phyloP scores from a whole-genome alignment of 2,888 invertebrate species.

The Diaphora mendica region DNA sequence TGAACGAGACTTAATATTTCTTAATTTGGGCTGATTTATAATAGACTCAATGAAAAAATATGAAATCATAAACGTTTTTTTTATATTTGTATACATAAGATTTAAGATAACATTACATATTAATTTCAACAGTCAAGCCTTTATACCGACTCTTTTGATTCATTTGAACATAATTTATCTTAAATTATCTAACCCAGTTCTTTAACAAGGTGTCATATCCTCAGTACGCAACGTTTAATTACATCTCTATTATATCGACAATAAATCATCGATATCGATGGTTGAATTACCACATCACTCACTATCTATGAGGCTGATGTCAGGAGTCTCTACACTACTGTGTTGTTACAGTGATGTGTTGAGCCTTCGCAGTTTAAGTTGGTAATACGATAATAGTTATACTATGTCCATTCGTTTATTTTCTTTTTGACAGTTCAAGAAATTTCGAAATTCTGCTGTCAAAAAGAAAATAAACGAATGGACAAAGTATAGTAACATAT shows the following conservation, averaged over 20 bases:
- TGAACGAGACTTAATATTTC: neutral
- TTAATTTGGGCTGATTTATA: neutral
- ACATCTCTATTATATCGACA: constrained; percentile 28
- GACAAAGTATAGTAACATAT: too few relatives aligned
- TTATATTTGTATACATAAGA: neutral
- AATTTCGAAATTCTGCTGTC: too few relatives aligned
- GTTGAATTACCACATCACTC: constrained; percentile 35
- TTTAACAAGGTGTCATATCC: constrained; percentile 36
- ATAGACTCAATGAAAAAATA: neutral
- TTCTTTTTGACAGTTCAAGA: too few relatives aligned
- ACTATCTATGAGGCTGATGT: constrained; percentile 28
- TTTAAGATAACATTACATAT: neutral
- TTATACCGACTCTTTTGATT: neutral
- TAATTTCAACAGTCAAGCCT: neutral
- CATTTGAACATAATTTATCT: constrained; percentile 7
- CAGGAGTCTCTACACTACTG: constrained; percentile 20
- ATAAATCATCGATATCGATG: constrained; percentile 23
- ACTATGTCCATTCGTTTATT: too few relatives aligned
- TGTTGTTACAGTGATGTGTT: neutral
- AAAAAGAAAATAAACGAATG: too few relatives aligned
- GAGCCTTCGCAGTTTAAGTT: neutral
- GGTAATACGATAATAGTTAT: neutral
- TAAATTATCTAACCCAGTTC: constrained; percentile 27
- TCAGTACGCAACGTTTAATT: constrained; percentile 23
- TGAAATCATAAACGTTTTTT: neutral